A percentile compares a stretch with the other conserved stretches of the same genome.
Evolutionary conservation across 2,113 vertebrate genomes (phyloP).

Genomic region (Glareola pratincola): DNA sequence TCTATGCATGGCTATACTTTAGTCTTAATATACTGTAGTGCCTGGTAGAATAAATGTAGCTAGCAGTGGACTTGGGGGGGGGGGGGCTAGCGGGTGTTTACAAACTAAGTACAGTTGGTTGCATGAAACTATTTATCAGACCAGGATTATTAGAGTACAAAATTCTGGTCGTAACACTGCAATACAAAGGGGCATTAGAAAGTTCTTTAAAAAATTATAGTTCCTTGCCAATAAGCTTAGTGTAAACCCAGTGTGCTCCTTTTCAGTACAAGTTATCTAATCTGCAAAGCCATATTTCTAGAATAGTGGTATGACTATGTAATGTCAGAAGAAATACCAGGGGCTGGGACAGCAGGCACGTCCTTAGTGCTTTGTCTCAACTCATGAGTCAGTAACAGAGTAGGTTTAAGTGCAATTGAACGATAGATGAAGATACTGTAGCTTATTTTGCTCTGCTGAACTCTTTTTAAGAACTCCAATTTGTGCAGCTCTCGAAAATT

Average conservation of each 20-base stretch:
- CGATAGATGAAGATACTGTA: slow-evolving; percentile 70
- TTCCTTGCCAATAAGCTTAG: background rate
- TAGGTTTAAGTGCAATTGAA: slow-evolving; percentile 83
- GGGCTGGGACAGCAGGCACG: background rate
- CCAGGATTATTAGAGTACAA: background rate
- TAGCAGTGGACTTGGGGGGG: slow-evolving; percentile 20
- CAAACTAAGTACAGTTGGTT: background rate
- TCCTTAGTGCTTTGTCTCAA: background rate
- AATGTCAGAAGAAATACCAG: background rate
- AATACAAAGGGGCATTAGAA: slow-evolving; percentile 2
- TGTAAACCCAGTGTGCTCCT: background rate
- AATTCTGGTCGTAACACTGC: background rate
- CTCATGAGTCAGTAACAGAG: background rate
- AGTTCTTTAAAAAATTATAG: rapidly evolving
- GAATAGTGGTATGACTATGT: background rate
- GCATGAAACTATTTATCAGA: background rate
- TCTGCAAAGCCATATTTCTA: slow-evolving; percentile 67
- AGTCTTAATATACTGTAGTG: slow-evolving; percentile 71
- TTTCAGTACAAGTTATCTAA: background rate
- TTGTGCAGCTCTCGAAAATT: slow-evolving; percentile 51
- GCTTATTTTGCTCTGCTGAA: slow-evolving; percentile 69
- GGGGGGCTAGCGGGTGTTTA: slow-evolving; percentile 15
- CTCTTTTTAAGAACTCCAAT: slow-evolving; percentile 82
- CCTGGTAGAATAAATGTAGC: slow-evolving; percentile 68
- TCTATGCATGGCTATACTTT: slow-evolving; percentile 73